Evolutionary conservation across 2,888 invertebrate species (phyloP), one percentile per base, ranked within the genome.

Genomic region (Rotaria sp.): DNA sequence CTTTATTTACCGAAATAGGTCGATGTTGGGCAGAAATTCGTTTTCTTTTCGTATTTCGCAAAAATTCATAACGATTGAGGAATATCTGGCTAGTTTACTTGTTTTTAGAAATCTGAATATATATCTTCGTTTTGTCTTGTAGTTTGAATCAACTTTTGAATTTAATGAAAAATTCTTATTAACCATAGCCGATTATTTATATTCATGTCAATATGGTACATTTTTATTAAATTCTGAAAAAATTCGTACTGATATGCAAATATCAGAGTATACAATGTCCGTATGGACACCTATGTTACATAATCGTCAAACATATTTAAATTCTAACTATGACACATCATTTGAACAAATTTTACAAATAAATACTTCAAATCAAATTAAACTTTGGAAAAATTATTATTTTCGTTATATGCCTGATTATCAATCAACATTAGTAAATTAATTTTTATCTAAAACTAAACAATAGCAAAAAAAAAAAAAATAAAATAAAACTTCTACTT

Each of bases 191-290:
- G 85, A 86, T 75, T 55, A 85, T 85, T 38, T 86, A 52, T 86
- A 86, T 48, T 75, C 85, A 0, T 86, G 86, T 38, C 86, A 86
- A 67, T 86, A 85, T 80, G 86, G 86, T 13, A 86, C 86, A 38
- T 86, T 86, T 75, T 80, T 86, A 55, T 30, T 48, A 35, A 86
- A 80, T 57, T 85, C 80, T 52, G 86, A 86, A 57, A 80, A 80
- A 80, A 1, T 41, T 26, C 41, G 80, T 15, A 45, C 45, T 11
- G 45, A 80, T 15, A 80, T 80, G 80, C 45, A 80, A 45, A 15
- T 80, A 41, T 80, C 80, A 2, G 41, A 80, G 10, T 13, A 45
- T 80, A 80, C 80, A 41, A 80, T 80, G 80, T 80, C 80, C 4
- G 11, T 3, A 80, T 80, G 80, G 80, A 80, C 80, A 80, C 80